Evolutionary conservation across 2,888 invertebrate species (phyloP).

Genomic region (Chrysolina americana): DNA sequence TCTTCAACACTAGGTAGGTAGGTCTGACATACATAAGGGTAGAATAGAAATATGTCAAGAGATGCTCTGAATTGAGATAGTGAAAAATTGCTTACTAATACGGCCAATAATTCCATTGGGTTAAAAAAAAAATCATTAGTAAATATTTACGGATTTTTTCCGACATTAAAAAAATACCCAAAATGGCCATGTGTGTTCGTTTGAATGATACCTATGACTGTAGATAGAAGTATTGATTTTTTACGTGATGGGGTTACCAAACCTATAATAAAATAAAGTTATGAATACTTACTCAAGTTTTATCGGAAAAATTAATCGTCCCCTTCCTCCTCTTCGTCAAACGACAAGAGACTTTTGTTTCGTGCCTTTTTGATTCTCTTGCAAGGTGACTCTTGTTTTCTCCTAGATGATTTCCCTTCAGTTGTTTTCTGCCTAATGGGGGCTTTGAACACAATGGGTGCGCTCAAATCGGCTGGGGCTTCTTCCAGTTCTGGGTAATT

Average conservation of each 20-base stretch:
- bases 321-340: slow-evolving; percentile 69
- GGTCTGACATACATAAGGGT: no score
- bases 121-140: no score
- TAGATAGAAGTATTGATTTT: slow-evolving; percentile 26
- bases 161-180: no score
- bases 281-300: slow-evolving; percentile 20
- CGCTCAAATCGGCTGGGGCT: slow-evolving; percentile 75
- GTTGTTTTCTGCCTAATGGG: slow-evolving; percentile 58
- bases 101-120: no score
- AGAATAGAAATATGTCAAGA: no score
- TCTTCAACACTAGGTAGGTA: no score
- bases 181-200: no score
- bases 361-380: slow-evolving; percentile 63
- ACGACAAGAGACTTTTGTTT: slow-evolving; percentile 69
- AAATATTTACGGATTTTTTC: no score
- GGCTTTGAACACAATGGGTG: slow-evolving; percentile 74
- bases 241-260: slow-evolving; percentile 9
- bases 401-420: slow-evolving; percentile 47
- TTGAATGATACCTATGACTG: no score
- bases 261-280: slow-evolving; percentile 27
- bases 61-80: no score
- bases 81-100: no score
- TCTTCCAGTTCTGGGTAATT: slow-evolving; percentile 72
- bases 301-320: slow-evolving; percentile 54
- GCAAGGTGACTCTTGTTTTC: slow-evolving; percentile 40